phyloP scores from a whole-genome alignment of 30 jellyfish, hydroid and myxozoan genomes.

The Rhopilema esculentum region DNA sequence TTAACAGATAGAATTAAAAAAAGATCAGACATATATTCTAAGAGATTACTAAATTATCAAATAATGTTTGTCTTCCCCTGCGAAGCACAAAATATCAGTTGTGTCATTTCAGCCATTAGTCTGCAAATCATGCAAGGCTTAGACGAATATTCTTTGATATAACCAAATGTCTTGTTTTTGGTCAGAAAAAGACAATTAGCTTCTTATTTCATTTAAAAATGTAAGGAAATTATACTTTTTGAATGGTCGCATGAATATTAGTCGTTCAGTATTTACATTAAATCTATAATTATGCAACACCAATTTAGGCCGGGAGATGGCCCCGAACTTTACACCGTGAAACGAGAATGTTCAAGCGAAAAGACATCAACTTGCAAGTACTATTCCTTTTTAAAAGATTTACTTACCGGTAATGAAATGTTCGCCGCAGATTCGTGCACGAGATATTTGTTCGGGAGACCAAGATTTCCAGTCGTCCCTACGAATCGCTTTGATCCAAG shows the following conservation, averaged over 20 bases:
- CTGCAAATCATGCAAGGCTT: not conserved
- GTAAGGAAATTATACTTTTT: not conserved
- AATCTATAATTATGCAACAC: not conserved
- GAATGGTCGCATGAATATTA: not conserved
- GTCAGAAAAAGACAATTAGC: not conserved
- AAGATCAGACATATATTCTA: not conserved
- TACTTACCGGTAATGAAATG: slow-evolving; percentile 37
- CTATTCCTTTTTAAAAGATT: not conserved
- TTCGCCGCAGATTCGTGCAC: slow-evolving; percentile 27
- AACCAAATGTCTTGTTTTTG: not conserved
- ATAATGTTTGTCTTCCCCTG: not conserved
- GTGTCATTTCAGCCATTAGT: not conserved
- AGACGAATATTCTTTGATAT: not conserved
- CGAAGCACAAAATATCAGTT: not conserved
- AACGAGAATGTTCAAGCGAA: not conserved
- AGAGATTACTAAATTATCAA: not conserved
- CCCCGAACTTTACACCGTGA: not conserved
- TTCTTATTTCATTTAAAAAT: not conserved
- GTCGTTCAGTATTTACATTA: not conserved
- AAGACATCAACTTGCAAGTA: not conserved
- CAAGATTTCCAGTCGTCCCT: slow-evolving; percentile 11
- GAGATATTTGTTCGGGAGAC: slow-evolving; percentile 16
- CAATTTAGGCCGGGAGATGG: not conserved
- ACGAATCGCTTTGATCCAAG: slow-evolving; percentile 6
- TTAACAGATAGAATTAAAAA: not conserved